These are phyloP conservation scores for Setophaga coronata DNA, from an alignment of 2,113 vertebrate species.

Conservation along the genomic window DNA sequence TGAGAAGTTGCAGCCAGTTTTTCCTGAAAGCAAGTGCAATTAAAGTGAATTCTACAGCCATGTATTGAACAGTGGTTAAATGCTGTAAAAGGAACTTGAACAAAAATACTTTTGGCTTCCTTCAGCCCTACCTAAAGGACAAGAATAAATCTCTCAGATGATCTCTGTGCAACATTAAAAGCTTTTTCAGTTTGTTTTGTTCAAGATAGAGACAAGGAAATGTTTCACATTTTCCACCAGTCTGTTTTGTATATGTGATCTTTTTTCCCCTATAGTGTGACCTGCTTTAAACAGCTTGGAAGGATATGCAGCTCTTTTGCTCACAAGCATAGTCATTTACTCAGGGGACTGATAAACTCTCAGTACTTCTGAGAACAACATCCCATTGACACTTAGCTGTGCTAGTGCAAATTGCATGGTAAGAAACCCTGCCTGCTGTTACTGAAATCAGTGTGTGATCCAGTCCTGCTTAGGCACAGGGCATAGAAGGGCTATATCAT, in stretches of 20 bases:
- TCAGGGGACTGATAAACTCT: conserved; percentile 48
- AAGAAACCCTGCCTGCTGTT: neutral
- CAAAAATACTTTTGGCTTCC: conserved; percentile 21
- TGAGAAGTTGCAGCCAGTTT: neutral
- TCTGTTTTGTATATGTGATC: conserved; percentile 47
- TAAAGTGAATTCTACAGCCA: neutral
- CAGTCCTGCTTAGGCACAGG: neutral
- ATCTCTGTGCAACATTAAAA: neutral
- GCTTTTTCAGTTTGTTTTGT: conserved; percentile 42
- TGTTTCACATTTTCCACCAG: conserved; percentile 62
- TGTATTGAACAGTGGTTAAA: neutral
- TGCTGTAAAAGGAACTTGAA: neutral
- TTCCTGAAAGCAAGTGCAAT: neutral
- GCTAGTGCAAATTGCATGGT: neutral
- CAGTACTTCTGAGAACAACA: conserved; percentile 14
- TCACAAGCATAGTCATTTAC: neutral
- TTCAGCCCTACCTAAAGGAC: conserved; percentile 3
- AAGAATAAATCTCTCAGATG: conserved; percentile 39
- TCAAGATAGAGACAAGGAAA: conserved; percentile 41
- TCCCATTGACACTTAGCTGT: neutral
- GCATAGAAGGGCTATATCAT: neutral
- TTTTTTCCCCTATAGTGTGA: conserved; percentile 23
- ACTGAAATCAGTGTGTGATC: neutral
- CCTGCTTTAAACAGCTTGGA: conserved; percentile 18
- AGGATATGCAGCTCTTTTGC: conserved; percentile 36